Conservation (phyloP, 2,888 invertebrate species). For the Sminthurides aquaticus region DNA sequence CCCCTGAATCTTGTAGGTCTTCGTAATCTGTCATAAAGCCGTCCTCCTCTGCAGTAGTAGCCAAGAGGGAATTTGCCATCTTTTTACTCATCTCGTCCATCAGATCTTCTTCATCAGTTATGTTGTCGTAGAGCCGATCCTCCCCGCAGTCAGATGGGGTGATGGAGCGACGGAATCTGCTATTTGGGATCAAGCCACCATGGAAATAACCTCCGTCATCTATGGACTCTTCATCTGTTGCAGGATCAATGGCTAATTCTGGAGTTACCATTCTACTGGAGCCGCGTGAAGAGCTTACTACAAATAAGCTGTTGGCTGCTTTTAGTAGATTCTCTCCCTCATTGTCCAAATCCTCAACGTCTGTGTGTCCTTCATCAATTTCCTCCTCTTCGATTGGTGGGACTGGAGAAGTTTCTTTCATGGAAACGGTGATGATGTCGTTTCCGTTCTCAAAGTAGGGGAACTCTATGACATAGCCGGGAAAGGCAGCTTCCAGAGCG, state of each 20-base stretch:
- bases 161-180: conserved; percentile 22
- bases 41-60: conserved; percentile 35
- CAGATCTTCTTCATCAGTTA: conserved; percentile 41
- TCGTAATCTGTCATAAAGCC: conserved; percentile 44
- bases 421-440: conserved; percentile 10
- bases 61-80: conserved; percentile 20
- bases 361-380: conserved; percentile 40
- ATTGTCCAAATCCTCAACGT: conserved; percentile 51
- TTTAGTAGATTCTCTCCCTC: conserved; percentile 40
- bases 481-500: background rate
- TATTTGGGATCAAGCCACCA: background rate
- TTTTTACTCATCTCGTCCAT: conserved; percentile 12
- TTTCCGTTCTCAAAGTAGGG: conserved; percentile 11
- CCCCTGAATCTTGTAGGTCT: conserved; percentile 46
- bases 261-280: conserved; percentile 17
- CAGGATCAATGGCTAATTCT: conserved; percentile 28
- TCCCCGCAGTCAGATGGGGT: conserved; percentile 38
- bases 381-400: background rate
- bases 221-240: conserved; percentile 34
- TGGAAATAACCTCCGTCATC: conserved; percentile 6
- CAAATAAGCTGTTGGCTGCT: conserved; percentile 15
- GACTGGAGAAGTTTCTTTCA: background rate
- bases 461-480: conserved; percentile 15
- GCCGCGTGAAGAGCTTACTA: background rate
- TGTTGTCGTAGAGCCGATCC: conserved; percentile 32